Evolutionary conservation across 2,113 vertebrate species (phyloP).

Genomic region (Microtus richardsoni): DNA sequence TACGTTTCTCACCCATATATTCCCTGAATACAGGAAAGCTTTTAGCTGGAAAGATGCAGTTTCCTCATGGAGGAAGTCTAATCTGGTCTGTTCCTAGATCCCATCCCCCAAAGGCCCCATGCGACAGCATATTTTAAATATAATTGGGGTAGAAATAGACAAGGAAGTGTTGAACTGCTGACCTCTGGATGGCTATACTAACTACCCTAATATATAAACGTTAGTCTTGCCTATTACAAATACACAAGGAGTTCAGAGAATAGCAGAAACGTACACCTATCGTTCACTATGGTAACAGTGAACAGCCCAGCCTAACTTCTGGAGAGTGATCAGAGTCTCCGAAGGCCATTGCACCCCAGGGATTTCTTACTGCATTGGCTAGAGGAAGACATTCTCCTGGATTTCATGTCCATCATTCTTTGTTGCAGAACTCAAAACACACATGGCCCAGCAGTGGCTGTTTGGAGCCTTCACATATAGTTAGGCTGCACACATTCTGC

Average conservation of each 20-base stretch:
- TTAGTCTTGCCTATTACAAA: not conserved
- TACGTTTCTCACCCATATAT: not conserved
- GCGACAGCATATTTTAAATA: rapidly evolving
- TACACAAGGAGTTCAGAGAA: too few relatives aligned
- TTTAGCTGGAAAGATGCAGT: not conserved
- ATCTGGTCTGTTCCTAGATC: rapidly evolving
- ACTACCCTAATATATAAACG: not conserved
- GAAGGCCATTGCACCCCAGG: not conserved
- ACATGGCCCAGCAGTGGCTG: rapidly evolving
- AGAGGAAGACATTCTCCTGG: not conserved
- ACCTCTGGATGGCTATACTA: not conserved
- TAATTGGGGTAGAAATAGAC: not conserved
- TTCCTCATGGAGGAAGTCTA: not conserved
- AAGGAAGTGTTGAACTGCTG: not conserved
- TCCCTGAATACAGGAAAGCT: not conserved
- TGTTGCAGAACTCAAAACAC: not conserved
- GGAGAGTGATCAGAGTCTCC: not conserved
- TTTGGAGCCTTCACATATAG: not conserved
- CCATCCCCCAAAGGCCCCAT: not conserved
- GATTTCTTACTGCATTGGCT: too few relatives aligned
- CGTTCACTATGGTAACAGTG: not conserved
- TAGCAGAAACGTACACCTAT: not conserved
- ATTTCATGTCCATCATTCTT: not conserved
- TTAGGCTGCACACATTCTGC: rapidly evolving
- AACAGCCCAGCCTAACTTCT: not conserved